phyloP scores from a whole-genome alignment of 2,888 invertebrate genomes.

The Rhorus exstirpatorius region DNA sequence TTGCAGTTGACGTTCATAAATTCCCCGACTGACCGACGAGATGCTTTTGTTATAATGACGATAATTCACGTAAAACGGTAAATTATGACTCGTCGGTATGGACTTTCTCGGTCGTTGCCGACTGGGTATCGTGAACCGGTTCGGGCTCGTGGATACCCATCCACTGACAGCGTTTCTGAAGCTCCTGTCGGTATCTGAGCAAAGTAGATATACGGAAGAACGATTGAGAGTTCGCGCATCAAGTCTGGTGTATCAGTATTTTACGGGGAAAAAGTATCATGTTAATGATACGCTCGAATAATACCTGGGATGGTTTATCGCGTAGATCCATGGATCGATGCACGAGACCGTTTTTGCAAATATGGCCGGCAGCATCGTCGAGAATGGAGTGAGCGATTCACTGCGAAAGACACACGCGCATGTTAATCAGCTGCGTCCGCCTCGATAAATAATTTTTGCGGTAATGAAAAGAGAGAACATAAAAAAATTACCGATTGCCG shows the following conservation, averaged over 20 bases:
- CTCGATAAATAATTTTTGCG: background rate
- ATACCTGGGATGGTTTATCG: conserved; percentile 96
- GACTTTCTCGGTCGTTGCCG: conserved; percentile 82
- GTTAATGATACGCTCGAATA: background rate
- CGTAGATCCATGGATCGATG: conserved; percentile 96
- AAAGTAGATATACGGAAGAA: background rate
- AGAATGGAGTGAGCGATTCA: conserved; percentile 86
- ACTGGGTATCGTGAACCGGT: conserved; percentile 73
- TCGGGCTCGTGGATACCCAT: conserved; percentile 86
- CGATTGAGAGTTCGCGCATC: background rate
- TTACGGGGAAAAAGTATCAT: background rate
- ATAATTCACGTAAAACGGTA: background rate
- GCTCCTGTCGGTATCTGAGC: conserved; percentile 89
- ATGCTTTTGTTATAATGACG: conserved; percentile 1
- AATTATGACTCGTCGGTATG: conserved; percentile 82
- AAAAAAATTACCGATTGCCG: conserved; percentile 88
- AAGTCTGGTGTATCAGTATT: background rate
- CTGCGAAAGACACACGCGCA: conserved; percentile 75
- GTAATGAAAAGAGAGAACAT: background rate
- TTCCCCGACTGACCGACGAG: background rate
- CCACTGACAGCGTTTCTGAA: conserved; percentile 94
- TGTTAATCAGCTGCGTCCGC: background rate
- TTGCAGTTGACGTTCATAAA: conserved; percentile 12
- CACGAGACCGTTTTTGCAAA: conserved; percentile 96
- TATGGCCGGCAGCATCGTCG: conserved; percentile 94